Evolutionary conservation across 2,888 invertebrate genomes (phyloP).

Genomic region (Chaetogeoica ovagalla): DNA sequence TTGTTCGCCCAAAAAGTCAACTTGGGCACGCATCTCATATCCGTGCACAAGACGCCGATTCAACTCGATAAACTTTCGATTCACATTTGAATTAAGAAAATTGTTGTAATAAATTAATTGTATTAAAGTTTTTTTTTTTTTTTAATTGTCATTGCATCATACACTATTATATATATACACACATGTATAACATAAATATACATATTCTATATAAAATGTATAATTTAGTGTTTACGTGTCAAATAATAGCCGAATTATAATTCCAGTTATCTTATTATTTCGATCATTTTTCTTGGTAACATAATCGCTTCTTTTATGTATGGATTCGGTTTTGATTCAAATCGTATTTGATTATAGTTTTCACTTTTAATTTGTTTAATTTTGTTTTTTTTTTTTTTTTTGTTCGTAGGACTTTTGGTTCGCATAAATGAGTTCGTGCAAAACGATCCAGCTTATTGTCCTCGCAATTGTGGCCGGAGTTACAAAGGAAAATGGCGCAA

Average conservation of each 20-base stretch:
- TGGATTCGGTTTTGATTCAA: slow-evolving; percentile 33
- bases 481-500: slow-evolving; percentile 53
- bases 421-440: slow-evolving; percentile 40
- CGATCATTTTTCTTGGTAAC: neutral
- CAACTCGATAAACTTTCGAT: neutral
- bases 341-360: neutral
- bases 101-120: neutral
- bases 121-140: slow-evolving; percentile 6
- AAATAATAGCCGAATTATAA: slow-evolving; percentile 10
- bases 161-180: neutral
- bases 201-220: neutral
- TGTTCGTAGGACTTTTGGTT: slow-evolving; percentile 30
- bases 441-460: slow-evolving; percentile 45
- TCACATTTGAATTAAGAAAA: neutral
- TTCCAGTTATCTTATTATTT: slow-evolving; percentile 14
- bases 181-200: neutral
- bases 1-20: slow-evolving; percentile 48
- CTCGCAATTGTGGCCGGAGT: slow-evolving; percentile 62
- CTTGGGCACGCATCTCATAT: slow-evolving; percentile 27
- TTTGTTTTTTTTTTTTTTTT: neutral
- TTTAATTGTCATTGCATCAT: neutral
- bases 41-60: slow-evolving; percentile 15
- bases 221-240: neutral
- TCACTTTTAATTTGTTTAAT: neutral
- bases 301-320: slow-evolving; percentile 32